These are phyloP conservation scores for Scatophagus argus DNA, from an alignment of 2,113 vertebrate genomes.

Conservation along the genomic window DNA sequence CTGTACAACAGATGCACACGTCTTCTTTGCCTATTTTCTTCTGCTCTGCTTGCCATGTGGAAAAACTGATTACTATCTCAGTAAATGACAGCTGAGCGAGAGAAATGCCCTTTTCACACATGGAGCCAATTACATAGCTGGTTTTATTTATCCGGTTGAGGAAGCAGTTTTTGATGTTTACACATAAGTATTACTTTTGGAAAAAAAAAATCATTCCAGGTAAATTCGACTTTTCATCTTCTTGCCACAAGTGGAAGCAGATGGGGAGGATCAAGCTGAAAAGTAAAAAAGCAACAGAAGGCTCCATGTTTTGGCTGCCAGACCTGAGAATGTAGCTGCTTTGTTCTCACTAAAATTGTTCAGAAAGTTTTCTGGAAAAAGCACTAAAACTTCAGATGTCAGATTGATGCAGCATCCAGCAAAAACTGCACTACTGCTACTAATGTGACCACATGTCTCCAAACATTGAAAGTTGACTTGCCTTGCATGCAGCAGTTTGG, in stretches of 20 bases:
- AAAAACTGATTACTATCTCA: slow-evolving; percentile 63
- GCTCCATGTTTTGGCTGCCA: slow-evolving; percentile 12
- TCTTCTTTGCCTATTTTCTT: slow-evolving; percentile 70
- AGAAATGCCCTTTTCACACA: slow-evolving; percentile 36
- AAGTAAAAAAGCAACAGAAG: slow-evolving; percentile 29
- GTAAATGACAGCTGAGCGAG: slow-evolving; percentile 62
- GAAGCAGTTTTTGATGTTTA: slow-evolving; percentile 26
- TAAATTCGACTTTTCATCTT: not conserved
- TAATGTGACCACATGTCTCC: not conserved
- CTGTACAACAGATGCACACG: slow-evolving; percentile 72
- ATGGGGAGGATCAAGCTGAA: not conserved
- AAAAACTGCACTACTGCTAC: not conserved
- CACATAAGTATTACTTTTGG: not conserved
- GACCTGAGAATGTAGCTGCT: not conserved
- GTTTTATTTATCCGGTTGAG: slow-evolving; percentile 28
- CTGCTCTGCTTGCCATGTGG: slow-evolving; percentile 75
- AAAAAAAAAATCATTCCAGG: slow-evolving; percentile 17
- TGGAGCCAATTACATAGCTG: slow-evolving; percentile 38
- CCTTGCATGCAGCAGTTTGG: not conserved
- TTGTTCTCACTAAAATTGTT: not conserved
- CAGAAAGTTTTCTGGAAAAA: not conserved
- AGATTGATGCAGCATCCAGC: not conserved
- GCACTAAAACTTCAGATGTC: not conserved
- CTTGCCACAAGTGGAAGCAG: slow-evolving; percentile 27
- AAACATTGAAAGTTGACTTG: not conserved